These are phyloP conservation scores for Tinamus guttatus DNA, from an alignment of 2,113 vertebrate species.

Conservation along the genomic window DNA sequence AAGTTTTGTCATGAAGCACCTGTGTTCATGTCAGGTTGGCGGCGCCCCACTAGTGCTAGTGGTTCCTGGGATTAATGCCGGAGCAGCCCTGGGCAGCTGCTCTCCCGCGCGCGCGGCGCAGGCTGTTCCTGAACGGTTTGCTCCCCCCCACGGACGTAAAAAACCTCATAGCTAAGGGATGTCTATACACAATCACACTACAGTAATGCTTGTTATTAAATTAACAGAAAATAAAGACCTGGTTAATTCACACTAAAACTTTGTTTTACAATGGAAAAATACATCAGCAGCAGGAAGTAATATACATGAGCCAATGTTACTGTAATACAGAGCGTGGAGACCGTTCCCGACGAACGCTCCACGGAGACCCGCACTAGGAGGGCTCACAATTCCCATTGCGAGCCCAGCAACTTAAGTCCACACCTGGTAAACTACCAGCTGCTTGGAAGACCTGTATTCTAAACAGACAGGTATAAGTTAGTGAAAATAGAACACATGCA, in stretches of 20 bases:
- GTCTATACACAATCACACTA: constrained; percentile 93
- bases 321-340: constrained; percentile 82
- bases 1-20: constrained; percentile 93
- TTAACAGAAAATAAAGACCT: constrained; percentile 90
- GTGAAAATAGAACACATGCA: constrained; percentile 81
- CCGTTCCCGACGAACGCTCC: constrained; percentile 80
- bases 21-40: constrained; percentile 87
- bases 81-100: constrained; percentile 83
- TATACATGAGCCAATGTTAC: constrained; percentile 87
- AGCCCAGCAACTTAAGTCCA: constrained; percentile 80
- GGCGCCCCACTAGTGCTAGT: constrained; percentile 85
- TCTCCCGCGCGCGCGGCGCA: constrained; percentile 83
- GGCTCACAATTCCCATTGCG: constrained; percentile 75
- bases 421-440: constrained; percentile 82
- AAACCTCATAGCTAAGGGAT: constrained; percentile 78
- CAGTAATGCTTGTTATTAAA: constrained; percentile 97
- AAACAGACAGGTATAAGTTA: constrained; percentile 82
- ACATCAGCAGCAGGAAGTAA: constrained; percentile 92
- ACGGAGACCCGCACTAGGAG: constrained; percentile 80
- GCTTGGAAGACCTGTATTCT: constrained; percentile 90
- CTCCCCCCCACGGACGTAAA: constrained; percentile 63
- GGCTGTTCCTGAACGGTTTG: constrained; percentile 85
- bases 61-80: constrained; percentile 89
- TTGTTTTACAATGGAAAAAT: constrained; percentile 87
- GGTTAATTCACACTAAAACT: constrained; percentile 88